Base-by-base conservation (phyloP, 2,113 vertebrate species). In the Polyodon spathula region DNA sequence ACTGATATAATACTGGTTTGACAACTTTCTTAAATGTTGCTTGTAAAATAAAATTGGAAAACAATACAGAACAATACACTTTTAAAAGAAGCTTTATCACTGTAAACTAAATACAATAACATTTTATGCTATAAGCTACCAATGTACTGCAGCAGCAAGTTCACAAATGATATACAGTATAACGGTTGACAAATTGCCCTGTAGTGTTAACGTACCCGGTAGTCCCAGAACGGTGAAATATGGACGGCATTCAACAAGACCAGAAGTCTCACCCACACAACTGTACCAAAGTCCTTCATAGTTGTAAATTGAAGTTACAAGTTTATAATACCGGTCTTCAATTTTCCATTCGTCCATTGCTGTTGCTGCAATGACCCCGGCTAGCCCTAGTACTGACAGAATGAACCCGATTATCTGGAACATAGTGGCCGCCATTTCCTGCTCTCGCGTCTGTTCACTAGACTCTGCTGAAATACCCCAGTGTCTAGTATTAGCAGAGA, bases 221-320 rank as follows among this genome's bases (percentile, higher is more conserved):
- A 94, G 84, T 66, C 89, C 90, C 5, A 92, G 84, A 68, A 91
- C 89, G 70, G 90, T 92, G 71, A 84, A 93, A 67, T 89, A 93
- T 0, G 90, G 90, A 43, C 90, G 81, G 56, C 90, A 94, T 62
- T 92, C 86, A 0, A 89, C 87, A 15, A 89, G 84, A 12, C 92
- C 90, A 0, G 86, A 90, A 53, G 83, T 76, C 59, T 90, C 85
- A 53, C 73, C 73, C 51, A 93, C 80, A 10, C 93, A 95, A 55
- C 85, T 86, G 58, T 78, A 78, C 92, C 92, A 94, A 40, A 92
- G 81, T 15, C 91, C 91, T 69, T 89, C 84, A 50, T 90, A 94
- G 6, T 86, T 86, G 79, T 79, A 93, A 60, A 92, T 63, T 0
- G 85, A 78, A 0, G 91, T 92, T 44, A 93, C 82, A 0, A 87